phyloP scores from a whole-genome alignment of 2,113 vertebrate genomes.

The Cacatua alba region DNA sequence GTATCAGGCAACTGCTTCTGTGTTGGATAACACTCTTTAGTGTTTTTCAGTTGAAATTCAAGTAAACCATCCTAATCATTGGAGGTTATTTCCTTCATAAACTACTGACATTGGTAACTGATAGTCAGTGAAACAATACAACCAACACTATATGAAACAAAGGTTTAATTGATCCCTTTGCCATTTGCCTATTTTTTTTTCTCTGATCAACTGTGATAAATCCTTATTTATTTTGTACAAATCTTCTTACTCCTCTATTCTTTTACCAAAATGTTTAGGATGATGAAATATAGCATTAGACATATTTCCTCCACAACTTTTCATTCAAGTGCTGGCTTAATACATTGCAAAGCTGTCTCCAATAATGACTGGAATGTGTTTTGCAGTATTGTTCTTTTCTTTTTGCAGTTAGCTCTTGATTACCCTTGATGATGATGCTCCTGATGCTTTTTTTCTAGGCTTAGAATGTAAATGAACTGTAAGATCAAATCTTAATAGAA shows the following conservation, averaged over 20 bases:
- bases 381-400: not conserved
- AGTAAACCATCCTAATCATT: not conserved
- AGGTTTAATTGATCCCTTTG: not conserved
- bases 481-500: not conserved
- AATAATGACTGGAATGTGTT: not conserved
- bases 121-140: not conserved
- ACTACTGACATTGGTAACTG: not conserved
- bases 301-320: not conserved
- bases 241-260: not conserved
- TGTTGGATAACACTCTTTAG: not conserved
- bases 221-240: not conserved
- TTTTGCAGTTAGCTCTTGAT: not conserved
- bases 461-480: not conserved
- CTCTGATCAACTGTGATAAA: not conserved
- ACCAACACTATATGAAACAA: not conserved
- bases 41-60: not conserved
- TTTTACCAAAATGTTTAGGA: conserved; percentile 1
- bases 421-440: not conserved
- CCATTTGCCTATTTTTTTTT: not conserved
- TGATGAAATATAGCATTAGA: not conserved
- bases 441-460: not conserved
- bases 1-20: not conserved
- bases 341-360: not conserved
- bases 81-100: not conserved
- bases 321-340: not conserved